A percentile compares a stretch with the other conserved stretches of the same genome.
Evolutionary conservation across 2,113 vertebrate genomes (phyloP).

Genomic region (Bubo scandiacus): DNA sequence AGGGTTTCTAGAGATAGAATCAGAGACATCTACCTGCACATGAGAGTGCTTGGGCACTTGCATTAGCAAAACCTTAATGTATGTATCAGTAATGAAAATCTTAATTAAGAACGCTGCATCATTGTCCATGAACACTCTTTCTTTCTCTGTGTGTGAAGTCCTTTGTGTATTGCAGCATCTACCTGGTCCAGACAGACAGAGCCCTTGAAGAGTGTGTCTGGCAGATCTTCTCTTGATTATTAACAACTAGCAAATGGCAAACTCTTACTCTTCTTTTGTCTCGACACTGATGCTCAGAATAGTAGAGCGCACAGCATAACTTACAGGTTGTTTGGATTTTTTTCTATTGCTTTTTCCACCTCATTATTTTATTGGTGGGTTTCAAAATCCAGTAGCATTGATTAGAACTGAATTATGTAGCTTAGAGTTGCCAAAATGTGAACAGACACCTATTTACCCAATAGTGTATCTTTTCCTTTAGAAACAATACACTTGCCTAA

Average conservation of each 20-base stretch:
- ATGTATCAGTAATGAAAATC: constrained; percentile 88
- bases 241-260: constrained; percentile 69
- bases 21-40: constrained; percentile 78
- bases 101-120: constrained; percentile 83
- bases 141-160: constrained; percentile 70
- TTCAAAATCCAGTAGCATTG: constrained; percentile 62
- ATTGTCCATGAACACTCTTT: constrained; percentile 76
- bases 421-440: constrained; percentile 59
- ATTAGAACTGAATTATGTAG: constrained; percentile 56
- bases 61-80: constrained; percentile 78
- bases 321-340: constrained; percentile 46
- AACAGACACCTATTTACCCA: constrained; percentile 48
- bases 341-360: constrained; percentile 29
- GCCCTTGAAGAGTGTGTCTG: constrained; percentile 73
- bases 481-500: constrained; percentile 19
- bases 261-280: constrained; percentile 73
- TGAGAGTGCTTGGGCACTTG: constrained; percentile 72
- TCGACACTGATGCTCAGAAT: constrained; percentile 53
- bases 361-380: constrained; percentile 31
- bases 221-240: constrained; percentile 76
- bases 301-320: constrained; percentile 51
- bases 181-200: constrained; percentile 78
- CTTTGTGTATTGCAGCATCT: constrained; percentile 75
- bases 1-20: constrained; percentile 70
- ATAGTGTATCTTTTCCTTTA: constrained; percentile 50